Conservation (phyloP, 2,888 invertebrate species). For the Orthosia gracilis region DNA sequence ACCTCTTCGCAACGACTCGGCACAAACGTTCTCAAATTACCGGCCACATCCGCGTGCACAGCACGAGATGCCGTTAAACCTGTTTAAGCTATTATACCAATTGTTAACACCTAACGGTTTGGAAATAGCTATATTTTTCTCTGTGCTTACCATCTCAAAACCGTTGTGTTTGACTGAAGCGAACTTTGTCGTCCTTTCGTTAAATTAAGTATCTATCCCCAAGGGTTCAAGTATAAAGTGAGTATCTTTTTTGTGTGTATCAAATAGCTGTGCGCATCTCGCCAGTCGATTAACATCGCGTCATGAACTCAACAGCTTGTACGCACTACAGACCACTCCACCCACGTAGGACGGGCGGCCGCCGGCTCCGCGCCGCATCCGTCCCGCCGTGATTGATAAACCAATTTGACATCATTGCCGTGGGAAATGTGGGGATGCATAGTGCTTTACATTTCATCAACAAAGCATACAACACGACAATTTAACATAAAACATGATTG, state of each 20-base stretch:
- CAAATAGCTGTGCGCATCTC: slow-evolving; percentile 75
- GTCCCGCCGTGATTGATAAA: slow-evolving; percentile 88
- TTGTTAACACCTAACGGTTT: slow-evolving; percentile 77
- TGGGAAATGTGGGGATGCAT: slow-evolving; percentile 81
- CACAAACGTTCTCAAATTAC: slow-evolving; percentile 76
- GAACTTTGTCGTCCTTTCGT: not conserved
- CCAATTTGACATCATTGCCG: slow-evolving; percentile 88
- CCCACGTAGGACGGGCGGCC: slow-evolving; percentile 77
- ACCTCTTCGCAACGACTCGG: slow-evolving; percentile 67
- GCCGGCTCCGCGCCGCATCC: slow-evolving; percentile 84
- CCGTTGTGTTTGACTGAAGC: slow-evolving; percentile 6
- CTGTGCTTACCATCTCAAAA: slow-evolving; percentile 14
- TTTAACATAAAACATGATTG: slow-evolving; percentile 49
- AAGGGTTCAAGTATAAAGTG: slow-evolving; percentile 50
- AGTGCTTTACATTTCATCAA: slow-evolving; percentile 63
- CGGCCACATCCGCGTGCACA: slow-evolving; percentile 75
- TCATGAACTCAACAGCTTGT: slow-evolving; percentile 80
- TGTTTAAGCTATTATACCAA: slow-evolving; percentile 72
- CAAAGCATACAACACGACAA: slow-evolving; percentile 44
- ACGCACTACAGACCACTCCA: slow-evolving; percentile 76
- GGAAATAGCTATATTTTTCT: slow-evolving; percentile 54
- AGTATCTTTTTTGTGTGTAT: slow-evolving; percentile 55
- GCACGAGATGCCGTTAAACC: slow-evolving; percentile 77
- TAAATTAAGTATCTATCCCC: slow-evolving; percentile 11
- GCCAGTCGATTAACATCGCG: slow-evolving; percentile 76